phyloP scores from a whole-genome alignment of 2,113 vertebrate species.

The Urocitellus parryii region DNA sequence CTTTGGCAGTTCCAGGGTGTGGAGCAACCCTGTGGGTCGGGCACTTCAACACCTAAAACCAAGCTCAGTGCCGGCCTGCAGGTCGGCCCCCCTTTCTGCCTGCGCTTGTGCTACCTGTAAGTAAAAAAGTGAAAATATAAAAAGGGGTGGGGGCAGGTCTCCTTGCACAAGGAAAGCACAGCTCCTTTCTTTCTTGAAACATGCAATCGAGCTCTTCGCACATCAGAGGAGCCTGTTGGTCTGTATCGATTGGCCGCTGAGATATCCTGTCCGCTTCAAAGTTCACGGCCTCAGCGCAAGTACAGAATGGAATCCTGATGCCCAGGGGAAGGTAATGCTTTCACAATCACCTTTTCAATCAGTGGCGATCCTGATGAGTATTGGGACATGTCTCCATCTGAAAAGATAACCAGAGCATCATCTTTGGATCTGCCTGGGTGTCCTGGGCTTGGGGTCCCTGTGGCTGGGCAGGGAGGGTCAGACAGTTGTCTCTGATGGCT shows the following conservation, averaged over 20 bases:
- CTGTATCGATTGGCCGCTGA: background rate
- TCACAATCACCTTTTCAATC: background rate
- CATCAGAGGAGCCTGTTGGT: background rate
- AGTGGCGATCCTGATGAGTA: background rate
- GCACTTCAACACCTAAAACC: background rate
- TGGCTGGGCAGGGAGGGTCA: fast-evolving
- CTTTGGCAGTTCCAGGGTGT: background rate
- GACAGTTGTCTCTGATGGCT: fast-evolving
- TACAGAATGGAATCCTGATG: fast-evolving
- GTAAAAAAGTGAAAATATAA: background rate
- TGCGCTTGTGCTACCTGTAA: background rate
- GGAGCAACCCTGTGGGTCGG: fast-evolving
- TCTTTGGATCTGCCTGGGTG: fast-evolving
- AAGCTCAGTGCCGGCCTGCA: fast-evolving
- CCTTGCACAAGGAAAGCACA: background rate
- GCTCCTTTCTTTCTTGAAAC: constrained; percentile 43
- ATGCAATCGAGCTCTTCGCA: background rate
- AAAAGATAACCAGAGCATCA: background rate
- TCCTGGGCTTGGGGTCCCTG: fast-evolving
- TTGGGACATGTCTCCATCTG: background rate
- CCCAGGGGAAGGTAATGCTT: background rate
- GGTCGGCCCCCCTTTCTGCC: background rate
- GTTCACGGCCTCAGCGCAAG: background rate
- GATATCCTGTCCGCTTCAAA: background rate
- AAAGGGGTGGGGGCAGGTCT: background rate